phyloP scores from a whole-genome alignment of 2,113 vertebrate species.

The Phoenicopterus ruber region DNA sequence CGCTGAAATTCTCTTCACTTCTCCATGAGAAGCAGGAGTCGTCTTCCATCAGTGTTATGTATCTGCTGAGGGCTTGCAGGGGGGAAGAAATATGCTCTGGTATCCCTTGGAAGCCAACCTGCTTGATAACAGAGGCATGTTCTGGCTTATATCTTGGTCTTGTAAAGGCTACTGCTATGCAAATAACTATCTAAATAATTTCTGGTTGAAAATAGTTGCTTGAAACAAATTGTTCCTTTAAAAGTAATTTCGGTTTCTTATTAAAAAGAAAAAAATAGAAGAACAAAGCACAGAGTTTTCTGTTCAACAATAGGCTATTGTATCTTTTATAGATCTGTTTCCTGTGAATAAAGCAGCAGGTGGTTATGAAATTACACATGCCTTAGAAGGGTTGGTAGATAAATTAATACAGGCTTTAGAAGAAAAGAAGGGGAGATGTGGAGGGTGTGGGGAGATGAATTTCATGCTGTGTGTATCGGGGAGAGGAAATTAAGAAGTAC shows the following conservation, averaged over 20 bases:
- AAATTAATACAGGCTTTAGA: background rate
- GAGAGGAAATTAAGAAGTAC: background rate
- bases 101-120: background rate
- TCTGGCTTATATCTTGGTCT: background rate
- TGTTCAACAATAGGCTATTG: slow-evolving; percentile 47
- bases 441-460: background rate
- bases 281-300: background rate
- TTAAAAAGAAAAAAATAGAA: background rate
- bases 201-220: slow-evolving; percentile 18
- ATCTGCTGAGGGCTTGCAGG: background rate
- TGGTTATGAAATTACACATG: slow-evolving; percentile 31
- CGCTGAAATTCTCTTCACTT: background rate
- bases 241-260: slow-evolving; percentile 44
- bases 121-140: background rate
- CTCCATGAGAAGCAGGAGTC: background rate
- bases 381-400: background rate
- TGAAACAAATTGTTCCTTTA: slow-evolving; percentile 25
- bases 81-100: background rate
- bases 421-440: background rate
- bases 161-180: background rate
- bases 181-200: background rate
- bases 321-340: slow-evolving; percentile 28
- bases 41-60: background rate
- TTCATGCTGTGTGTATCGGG: background rate
- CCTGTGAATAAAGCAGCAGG: slow-evolving; percentile 48